These are phyloP conservation scores for Poeciliopsis turrubarensis DNA, from an alignment of 2,113 vertebrate genomes.

Conservation along the genomic window DNA sequence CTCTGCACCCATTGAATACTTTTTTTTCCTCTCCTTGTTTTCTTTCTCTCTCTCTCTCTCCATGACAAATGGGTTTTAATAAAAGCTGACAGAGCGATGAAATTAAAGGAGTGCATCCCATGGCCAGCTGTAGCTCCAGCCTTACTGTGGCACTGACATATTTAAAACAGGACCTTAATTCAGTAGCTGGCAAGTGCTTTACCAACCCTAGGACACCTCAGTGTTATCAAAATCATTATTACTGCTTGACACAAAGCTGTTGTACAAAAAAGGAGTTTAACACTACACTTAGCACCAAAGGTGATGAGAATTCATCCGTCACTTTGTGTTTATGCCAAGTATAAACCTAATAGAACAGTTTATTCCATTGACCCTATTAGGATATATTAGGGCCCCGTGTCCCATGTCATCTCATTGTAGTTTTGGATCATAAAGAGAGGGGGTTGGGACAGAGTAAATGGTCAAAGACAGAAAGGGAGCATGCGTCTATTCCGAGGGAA, in stretches of 20 bases:
- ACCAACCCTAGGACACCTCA: conserved; percentile 64
- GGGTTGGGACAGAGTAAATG: conserved; percentile 57
- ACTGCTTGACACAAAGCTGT: conserved; percentile 59
- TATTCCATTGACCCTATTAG: conserved; percentile 78
- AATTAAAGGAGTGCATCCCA: conserved; percentile 81
- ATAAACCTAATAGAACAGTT: conserved; percentile 67
- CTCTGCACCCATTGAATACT: conserved; percentile 30
- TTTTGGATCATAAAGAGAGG: conserved; percentile 56
- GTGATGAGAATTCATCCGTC: conserved; percentile 56
- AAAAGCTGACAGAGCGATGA: conserved; percentile 83
- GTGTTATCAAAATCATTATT: conserved; percentile 70
- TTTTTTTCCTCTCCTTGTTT: conserved; percentile 38
- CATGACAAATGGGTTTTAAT: conserved; percentile 85
- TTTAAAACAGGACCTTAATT: conserved; percentile 78
- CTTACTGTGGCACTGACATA: conserved; percentile 73
- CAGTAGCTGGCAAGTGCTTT: conserved; percentile 63
- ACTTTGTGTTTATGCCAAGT: conserved; percentile 64
- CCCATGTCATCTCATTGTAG: conserved; percentile 78
- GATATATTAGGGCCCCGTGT: conserved; percentile 73
- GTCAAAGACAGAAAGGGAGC: conserved; percentile 59
- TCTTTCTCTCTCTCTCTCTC: conserved; percentile 37
- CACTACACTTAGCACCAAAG: conserved; percentile 51
- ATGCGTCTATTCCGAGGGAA: conserved; percentile 73
- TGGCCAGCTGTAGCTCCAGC: conserved; percentile 74
- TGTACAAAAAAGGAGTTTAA: conserved; percentile 50